Conservation (phyloP, 2,888 invertebrate species). For the Platypus cylindrus region DNA sequence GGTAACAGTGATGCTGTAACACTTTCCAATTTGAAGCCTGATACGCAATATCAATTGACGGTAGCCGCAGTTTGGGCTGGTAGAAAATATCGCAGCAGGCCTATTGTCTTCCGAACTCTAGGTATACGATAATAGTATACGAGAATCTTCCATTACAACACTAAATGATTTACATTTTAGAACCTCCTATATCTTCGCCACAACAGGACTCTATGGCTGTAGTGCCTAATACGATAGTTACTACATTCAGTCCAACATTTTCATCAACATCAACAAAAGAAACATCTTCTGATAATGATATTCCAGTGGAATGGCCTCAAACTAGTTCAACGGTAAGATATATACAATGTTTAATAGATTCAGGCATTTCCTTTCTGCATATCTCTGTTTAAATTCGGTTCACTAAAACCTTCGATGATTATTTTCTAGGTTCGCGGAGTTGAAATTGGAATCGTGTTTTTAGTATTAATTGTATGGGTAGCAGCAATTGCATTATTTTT, state of each 20-base stretch:
- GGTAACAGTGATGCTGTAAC: slow-evolving; percentile 80
- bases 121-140: slow-evolving; percentile 43
- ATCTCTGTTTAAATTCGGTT: too few species aligned
- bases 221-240: slow-evolving; percentile 16
- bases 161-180: slow-evolving; percentile 35
- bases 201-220: slow-evolving; percentile 56
- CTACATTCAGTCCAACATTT: slow-evolving; percentile 32
- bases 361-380: too few species aligned
- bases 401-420: too few species aligned
- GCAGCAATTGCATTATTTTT: slow-evolving; percentile 79
- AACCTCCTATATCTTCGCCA: slow-evolving; percentile 65
- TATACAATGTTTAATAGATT: too few species aligned
- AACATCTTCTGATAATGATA: slow-evolving; percentile 15
- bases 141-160: background rate
- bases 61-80: slow-evolving; percentile 76
- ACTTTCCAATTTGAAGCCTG: slow-evolving; percentile 66
- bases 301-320: slow-evolving; percentile 32
- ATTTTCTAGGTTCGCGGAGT: slow-evolving; percentile 71
- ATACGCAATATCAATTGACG: slow-evolving; percentile 79
- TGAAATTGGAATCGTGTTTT: slow-evolving; percentile 77
- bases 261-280: slow-evolving; percentile 32
- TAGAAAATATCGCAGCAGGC: slow-evolving; percentile 71
- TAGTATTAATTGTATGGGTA: slow-evolving; percentile 73
- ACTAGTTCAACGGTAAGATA: slow-evolving; percentile 35
- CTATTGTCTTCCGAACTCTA: slow-evolving; percentile 81